A percentile compares a stretch with the other conserved stretches of the same genome.
Conservation (phyloP, 2,113 vertebrate genomes). For the Ochotona princeps region DNA sequence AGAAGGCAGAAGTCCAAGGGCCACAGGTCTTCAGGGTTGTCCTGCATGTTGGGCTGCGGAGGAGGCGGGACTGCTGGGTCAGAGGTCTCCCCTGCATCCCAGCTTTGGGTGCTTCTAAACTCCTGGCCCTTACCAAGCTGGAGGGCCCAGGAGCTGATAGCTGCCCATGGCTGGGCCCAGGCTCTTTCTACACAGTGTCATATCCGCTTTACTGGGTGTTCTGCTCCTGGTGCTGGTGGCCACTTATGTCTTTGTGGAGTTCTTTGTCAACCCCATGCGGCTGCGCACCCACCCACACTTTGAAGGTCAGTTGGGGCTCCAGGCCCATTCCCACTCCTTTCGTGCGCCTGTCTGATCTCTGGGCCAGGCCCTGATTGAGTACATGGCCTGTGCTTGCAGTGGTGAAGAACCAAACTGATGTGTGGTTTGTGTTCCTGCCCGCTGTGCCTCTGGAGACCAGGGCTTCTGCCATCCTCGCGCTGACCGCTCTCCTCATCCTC, state of each 20-base stretch:
- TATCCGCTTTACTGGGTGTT: conserved; percentile 93
- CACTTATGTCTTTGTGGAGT: conserved; percentile 93
- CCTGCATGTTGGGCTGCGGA: background rate
- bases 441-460: conserved; percentile 89
- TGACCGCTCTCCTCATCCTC: conserved; percentile 91
- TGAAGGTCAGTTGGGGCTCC: conserved; percentile 86
- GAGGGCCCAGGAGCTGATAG: conserved; percentile 63
- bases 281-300: conserved; percentile 93
- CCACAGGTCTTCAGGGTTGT: background rate
- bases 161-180: conserved; percentile 82
- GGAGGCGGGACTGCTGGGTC: conserved; percentile 30
- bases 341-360: background rate
- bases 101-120: background rate
- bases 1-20: background rate
- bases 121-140: conserved; percentile 23
- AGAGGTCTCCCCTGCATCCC: background rate
- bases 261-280: conserved; percentile 91
- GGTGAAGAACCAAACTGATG: conserved; percentile 90
- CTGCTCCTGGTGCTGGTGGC: conserved; percentile 90
- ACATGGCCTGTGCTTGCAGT: conserved; percentile 78
- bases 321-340: background rate
- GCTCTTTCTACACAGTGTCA: conserved; percentile 93
- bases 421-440: conserved; percentile 95
- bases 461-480: conserved; percentile 90
- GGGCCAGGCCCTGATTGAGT: conserved; percentile 15